These are phyloP conservation scores for Cirrhinus mrigala DNA, from an alignment of 2,797 vertebrate species.

Conservation along the genomic window DNA sequence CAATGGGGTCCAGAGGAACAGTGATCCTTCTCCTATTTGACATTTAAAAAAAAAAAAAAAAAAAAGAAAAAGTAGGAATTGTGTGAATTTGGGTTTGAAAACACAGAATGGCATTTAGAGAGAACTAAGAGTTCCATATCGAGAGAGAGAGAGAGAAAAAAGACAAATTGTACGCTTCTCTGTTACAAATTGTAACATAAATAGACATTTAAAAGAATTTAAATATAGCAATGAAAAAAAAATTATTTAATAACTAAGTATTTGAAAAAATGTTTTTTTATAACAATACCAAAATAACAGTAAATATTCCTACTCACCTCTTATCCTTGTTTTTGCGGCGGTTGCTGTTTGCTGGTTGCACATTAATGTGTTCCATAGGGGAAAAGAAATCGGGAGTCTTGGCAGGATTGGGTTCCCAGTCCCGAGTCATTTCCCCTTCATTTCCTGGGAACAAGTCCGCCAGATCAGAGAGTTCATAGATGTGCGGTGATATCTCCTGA, in stretches of 20 bases:
- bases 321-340: slow-evolving; percentile 72
- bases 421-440: slow-evolving; percentile 61
- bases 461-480: slow-evolving; percentile 65
- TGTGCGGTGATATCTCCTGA: slow-evolving; percentile 65
- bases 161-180: not conserved
- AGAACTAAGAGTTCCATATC: not conserved
- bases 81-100: not conserved
- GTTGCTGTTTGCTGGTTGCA: slow-evolving; percentile 55
- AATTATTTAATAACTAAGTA: not conserved
- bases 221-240: not conserved
- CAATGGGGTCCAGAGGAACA: slow-evolving; percentile 77
- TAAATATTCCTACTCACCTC: slow-evolving; percentile 64
- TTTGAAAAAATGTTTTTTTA: not conserved
- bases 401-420: slow-evolving; percentile 53
- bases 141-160: not conserved
- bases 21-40: slow-evolving; percentile 73
- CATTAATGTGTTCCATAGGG: slow-evolving; percentile 62
- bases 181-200: not conserved
- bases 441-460: slow-evolving; percentile 73
- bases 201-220: not conserved
- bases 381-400: slow-evolving; percentile 57
- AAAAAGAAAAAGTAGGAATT: not conserved
- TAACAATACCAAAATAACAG: not conserved
- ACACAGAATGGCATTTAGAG: not conserved
- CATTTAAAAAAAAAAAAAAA: not conserved